phyloP scores from a whole-genome alignment of 2,113 vertebrate species.

The Petroica traversi region DNA sequence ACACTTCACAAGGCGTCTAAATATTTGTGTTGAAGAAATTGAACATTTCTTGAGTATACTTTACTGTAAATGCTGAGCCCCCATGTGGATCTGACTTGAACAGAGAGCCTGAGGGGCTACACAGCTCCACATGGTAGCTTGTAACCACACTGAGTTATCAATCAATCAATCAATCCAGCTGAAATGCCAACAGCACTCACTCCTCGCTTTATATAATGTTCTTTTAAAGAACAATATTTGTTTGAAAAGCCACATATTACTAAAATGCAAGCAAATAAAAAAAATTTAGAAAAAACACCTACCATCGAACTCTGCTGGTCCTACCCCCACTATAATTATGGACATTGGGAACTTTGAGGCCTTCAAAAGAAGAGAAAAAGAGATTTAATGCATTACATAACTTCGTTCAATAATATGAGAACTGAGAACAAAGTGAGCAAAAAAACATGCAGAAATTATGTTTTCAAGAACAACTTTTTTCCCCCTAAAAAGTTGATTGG shows the following conservation, averaged over 20 bases:
- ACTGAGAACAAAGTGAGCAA: not conserved
- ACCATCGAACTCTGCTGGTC: conserved; percentile 95
- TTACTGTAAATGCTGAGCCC: not conserved
- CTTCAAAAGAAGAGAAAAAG: conserved; percentile 70
- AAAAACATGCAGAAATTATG: not conserved
- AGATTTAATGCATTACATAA: not conserved
- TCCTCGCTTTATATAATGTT: not conserved
- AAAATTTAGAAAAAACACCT: conserved; percentile 38
- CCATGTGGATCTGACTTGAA: conserved; percentile 12
- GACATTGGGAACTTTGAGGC: conserved; percentile 92
- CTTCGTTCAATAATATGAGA: not conserved
- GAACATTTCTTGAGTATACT: not conserved
- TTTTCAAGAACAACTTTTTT: not conserved
- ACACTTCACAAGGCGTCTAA: not conserved
- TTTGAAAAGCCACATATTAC: not conserved
- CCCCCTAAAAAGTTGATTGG: not conserved
- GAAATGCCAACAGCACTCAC: not conserved
- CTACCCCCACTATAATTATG: conserved; percentile 93
- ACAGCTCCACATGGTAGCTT: conserved; percentile 14
- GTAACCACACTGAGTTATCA: conserved; percentile 14
- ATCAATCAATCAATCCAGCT: conserved; percentile 35
- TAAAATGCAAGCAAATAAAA: not conserved
- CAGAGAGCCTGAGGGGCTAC: conserved; percentile 16
- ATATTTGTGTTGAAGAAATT: not conserved
- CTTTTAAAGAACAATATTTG: not conserved